Percentiles rank a stretch among this genome's conserved stretches.
Evolutionary conservation across 2,797 vertebrate species (phyloP).

Genomic region (Sternotherus odoratus): DNA sequence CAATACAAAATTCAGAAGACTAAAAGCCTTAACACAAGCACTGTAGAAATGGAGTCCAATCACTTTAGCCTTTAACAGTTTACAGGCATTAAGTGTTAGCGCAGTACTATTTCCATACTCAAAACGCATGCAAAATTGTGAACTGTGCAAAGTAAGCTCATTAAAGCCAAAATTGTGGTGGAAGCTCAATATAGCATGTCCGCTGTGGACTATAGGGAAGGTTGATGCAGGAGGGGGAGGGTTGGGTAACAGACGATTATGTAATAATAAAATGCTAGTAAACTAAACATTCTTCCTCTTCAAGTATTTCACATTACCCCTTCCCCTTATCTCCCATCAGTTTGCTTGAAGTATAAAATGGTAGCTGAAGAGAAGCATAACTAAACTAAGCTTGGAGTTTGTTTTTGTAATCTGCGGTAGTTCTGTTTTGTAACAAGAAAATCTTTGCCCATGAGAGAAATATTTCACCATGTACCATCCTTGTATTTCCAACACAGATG

Average conservation of each 20-base stretch:
- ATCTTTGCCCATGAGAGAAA: background rate
- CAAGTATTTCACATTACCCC: background rate
- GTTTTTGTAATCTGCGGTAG: background rate
- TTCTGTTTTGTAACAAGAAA: background rate
- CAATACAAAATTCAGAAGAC: background rate
- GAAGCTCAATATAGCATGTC: background rate
- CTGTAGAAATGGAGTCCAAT: background rate
- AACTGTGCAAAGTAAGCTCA: background rate
- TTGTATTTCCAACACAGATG: conserved; percentile 83
- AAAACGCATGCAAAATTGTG: background rate
- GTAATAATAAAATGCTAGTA: background rate
- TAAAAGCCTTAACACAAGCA: background rate
- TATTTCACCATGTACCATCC: background rate
- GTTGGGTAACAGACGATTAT: background rate
- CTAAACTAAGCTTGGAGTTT: background rate
- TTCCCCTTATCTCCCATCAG: background rate
- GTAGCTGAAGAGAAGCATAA: background rate
- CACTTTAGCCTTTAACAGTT: background rate
- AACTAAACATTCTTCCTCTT: background rate
- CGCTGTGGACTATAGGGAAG: rapidly evolving
- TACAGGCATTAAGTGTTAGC: background rate
- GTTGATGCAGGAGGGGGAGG: background rate
- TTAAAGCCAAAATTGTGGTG: background rate
- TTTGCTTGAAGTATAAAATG: background rate
- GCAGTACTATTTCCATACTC: background rate